A percentile compares a stretch with the other conserved stretches of the same genome.
Evolutionary conservation across 2,888 invertebrate species (phyloP).

Genomic region (Parochlus steinenii): DNA sequence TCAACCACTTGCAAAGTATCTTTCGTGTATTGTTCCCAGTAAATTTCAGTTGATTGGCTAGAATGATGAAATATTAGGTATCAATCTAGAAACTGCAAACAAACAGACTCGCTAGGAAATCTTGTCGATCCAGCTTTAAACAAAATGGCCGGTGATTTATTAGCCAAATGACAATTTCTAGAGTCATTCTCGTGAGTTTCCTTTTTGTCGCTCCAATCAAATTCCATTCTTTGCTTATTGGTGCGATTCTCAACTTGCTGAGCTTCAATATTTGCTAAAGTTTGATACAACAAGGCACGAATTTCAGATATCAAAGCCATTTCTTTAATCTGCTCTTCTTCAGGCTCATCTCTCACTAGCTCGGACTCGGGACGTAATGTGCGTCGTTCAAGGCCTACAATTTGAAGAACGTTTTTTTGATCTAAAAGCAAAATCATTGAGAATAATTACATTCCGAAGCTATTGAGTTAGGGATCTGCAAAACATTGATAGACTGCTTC

Average conservation of each 20-base stretch:
- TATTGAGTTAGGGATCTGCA: constrained; percentile 58
- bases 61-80: constrained; percentile 13
- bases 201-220: constrained; percentile 83
- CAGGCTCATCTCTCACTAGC: constrained; percentile 56
- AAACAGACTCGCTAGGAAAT: constrained; percentile 52
- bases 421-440: neutral
- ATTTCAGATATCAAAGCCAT: constrained; percentile 53
- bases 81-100: constrained; percentile 14
- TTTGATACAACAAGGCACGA: constrained; percentile 40
- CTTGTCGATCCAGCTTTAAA: constrained; percentile 68
- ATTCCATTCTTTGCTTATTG: constrained; percentile 67
- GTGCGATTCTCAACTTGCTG: constrained; percentile 60
- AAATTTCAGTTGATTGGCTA: constrained; percentile 67
- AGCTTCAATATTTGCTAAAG: constrained; percentile 46
- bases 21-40: constrained; percentile 70
- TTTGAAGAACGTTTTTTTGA: constrained; percentile 17
- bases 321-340: constrained; percentile 62
- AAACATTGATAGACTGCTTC: constrained; percentile 46
- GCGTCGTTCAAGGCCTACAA: constrained; percentile 56
- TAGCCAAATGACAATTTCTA: constrained; percentile 46
- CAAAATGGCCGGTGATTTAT: constrained; percentile 50
- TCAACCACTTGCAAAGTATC: constrained; percentile 63
- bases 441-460: constrained; percentile 17
- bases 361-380: constrained; percentile 53
- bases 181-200: constrained; percentile 64